Evolutionary conservation across 2,888 invertebrate genomes (phyloP).

Genomic region (Eristalinus aeneus): DNA sequence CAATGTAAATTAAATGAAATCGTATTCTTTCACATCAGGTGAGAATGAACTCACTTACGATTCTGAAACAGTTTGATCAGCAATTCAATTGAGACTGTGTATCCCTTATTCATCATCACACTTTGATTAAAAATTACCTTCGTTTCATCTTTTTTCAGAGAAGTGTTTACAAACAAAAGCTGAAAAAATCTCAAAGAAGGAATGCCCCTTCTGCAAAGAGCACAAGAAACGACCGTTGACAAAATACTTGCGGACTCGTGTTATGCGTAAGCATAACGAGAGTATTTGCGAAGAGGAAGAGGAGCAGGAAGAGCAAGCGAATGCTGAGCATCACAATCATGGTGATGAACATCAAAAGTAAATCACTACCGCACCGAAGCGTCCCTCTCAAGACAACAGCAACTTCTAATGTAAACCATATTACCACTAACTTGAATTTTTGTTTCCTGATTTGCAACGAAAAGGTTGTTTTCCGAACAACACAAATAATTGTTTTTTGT

Average conservation of each 20-base stretch:
- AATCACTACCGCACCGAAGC: neutral
- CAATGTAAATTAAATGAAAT: neutral
- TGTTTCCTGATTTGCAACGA: slow-evolving; percentile 7
- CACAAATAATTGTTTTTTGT: slow-evolving; percentile 9
- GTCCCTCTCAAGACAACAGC: neutral
- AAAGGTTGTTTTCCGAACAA: slow-evolving; percentile 1
- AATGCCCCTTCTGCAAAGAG: slow-evolving; percentile 82
- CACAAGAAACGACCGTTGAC: slow-evolving; percentile 82
- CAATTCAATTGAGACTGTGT: neutral
- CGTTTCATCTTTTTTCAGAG: slow-evolving; percentile 72
- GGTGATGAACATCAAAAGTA: slow-evolving; percentile 45
- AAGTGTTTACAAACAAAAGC: slow-evolving; percentile 78
- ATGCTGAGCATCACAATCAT: slow-evolving; percentile 71
- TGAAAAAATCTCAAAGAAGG: slow-evolving; percentile 78
- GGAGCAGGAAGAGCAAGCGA: slow-evolving; percentile 71
- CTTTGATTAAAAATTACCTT: neutral
- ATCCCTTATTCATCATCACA: neutral
- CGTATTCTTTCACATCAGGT: neutral
- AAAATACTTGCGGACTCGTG: slow-evolving; percentile 81
- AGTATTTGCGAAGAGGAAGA: slow-evolving; percentile 81
- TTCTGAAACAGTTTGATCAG: neutral
- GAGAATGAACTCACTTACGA: neutral
- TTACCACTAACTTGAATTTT: slow-evolving; percentile 23
- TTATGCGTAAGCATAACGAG: slow-evolving; percentile 81
- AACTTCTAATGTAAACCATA: slow-evolving; percentile 25